Percentiles rank a stretch among this genome's conserved stretches.
These are phyloP conservation scores for Brachionus calyciflorus DNA, from an alignment of 1,140 invertebrate genomes.

Conservation along the genomic window DNA sequence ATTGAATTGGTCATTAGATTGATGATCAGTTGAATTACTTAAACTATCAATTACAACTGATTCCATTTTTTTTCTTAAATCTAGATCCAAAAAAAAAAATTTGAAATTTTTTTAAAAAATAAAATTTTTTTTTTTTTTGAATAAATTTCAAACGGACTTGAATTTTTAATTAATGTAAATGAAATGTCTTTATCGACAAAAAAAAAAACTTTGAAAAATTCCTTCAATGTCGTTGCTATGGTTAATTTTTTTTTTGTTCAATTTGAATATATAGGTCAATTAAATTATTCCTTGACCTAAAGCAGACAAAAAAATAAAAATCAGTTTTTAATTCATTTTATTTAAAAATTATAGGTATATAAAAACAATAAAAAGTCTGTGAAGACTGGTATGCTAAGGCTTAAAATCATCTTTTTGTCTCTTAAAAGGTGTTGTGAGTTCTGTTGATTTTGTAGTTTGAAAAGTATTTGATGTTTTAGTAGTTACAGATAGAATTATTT, in stretches of 20 bases:
- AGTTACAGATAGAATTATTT: too few species aligned
- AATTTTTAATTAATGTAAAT: constrained; percentile 24
- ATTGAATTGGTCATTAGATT: not conserved
- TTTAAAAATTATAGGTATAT: not conserved
- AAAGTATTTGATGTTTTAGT: too few species aligned
- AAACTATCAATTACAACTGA: not conserved
- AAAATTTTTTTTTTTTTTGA: not conserved
- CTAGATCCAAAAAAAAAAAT: not conserved
- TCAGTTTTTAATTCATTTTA: not conserved
- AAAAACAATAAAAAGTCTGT: too few species aligned
- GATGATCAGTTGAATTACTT: not conserved
- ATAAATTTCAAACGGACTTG: constrained; percentile 16
- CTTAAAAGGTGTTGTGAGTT: too few species aligned
- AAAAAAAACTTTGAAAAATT: too few species aligned
- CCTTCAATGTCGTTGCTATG: constrained; percentile 33
- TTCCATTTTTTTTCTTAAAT: too few species aligned
- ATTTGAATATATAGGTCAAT: too few species aligned
- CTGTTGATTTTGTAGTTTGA: too few species aligned
- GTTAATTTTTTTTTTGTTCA: not conserved
- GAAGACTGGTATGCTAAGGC: too few species aligned
- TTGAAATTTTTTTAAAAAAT: not conserved
- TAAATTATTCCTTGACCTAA: too few species aligned
- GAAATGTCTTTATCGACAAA: constrained; percentile 33
- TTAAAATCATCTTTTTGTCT: too few species aligned
- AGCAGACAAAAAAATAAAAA: too few species aligned